Base-by-base conservation (phyloP, 1,140 invertebrate genomes). In the Nautilus pompilius region DNA sequence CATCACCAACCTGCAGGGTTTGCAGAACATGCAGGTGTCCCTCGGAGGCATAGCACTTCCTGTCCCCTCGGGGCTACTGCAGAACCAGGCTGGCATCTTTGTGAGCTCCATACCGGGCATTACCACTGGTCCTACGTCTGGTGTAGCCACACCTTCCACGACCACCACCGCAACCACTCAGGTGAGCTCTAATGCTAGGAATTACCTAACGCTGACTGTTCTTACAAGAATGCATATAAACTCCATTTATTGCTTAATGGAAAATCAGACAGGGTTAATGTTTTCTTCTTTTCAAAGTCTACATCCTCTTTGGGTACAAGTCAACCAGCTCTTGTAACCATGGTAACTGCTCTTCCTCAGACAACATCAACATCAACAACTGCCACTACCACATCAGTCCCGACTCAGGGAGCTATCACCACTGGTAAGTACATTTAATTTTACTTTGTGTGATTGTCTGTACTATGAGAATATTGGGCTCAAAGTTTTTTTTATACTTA, bases 1-100 rank as follows among this genome's bases (percentile, higher is more conserved):
- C 82, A 84, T 92, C 60, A 87, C 90, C 56, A 90, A 88, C 72
- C 84, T 93, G 51, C 89, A 89, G 49, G 75, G 75, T 1, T 66
- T 80, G n/a, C 76, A 78, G 62, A 77, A 79, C 63, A 73, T 79
- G 72, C 77, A 93, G 82, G 89, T 92, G 34, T 91, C 91, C 74
- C 88, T 92, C 70, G 89, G 89, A 20, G 90, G 90, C 45, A 70
- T 72, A 24, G 79, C 80, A 46, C 74, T 81, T 2, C 78, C 80
- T 2, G 78, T 81, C 57, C 76, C 73, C 26, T 58, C 76, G 10
- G 70, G 70, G 26, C 36, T 79, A 8, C 56, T 80, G 22, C 78
- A 76, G 58, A 75, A 72, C 29, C 77, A 75, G 54, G 53, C 73
- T 20, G 72, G 72, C 8, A 72, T 80, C 10, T 54, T 80, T 48